Base-by-base conservation (phyloP, 2,888 invertebrate species). In the Hypselothyrea guttata region DNA sequence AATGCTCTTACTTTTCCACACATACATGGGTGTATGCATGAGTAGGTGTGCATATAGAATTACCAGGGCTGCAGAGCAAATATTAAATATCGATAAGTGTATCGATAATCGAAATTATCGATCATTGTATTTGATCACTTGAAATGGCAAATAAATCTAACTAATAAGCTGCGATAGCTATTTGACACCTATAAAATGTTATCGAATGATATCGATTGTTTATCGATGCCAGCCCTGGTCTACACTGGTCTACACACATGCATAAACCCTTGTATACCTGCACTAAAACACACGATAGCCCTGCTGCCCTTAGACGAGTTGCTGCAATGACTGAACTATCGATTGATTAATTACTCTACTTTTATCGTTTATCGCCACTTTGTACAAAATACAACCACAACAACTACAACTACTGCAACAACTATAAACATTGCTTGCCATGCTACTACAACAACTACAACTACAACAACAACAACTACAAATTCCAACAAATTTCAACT, bases 351-450 rank as follows among this genome's bases (percentile, higher is more conserved):
- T n/a, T 30, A 7, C 15, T 45, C 18, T 31, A 16, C 15, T 22
- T 5, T 22, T 22, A 22, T 31, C 7, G 22, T 22, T 22, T 22
- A 22, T 22, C 22, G 22, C 59, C 46, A 37, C 22, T 44, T 64
- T 49, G 63, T 52, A 54, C 48, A 45, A 71, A 59, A 40, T 12
- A 8, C 44, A 44, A 33, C 37, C 40, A 38, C 44, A 31, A 53
- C 59, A 44, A 47, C 49, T 34, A 65, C 31, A 51, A 54, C 60
- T 34, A 53, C 47, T 53, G 48, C 60, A 67, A 61, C 46, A 56
- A 64, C 46, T 45, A 46, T 35, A 52, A 64, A 71, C 49, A 64
- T 66, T 81, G 82, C 84, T 76, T 81, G 81, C 64, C 81, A 72
- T 71, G 78, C 84, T 60, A 74, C 77, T 44, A 75, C 62, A 37